A percentile compares a stretch with the other conserved stretches of the same genome.
Evolutionary conservation across 2,888 invertebrate species (phyloP).

Genomic region (Agrilus cyanescens): DNA sequence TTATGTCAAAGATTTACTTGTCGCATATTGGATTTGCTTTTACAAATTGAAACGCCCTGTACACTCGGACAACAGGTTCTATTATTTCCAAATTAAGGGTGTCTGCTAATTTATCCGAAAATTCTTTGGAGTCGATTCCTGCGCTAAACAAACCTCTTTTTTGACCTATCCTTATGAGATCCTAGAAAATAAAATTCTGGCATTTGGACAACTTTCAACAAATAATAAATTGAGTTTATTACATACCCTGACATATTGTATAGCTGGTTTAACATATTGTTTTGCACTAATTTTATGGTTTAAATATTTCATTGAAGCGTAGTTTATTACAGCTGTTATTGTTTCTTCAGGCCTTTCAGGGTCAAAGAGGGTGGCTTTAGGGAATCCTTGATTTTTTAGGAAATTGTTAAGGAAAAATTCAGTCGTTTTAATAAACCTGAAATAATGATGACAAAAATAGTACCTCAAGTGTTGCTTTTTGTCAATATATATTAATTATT

Average conservation of each 20-base stretch:
- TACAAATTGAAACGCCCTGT: constrained; percentile 68
- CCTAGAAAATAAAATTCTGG: constrained; percentile 45
- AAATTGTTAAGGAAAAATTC: constrained; percentile 65
- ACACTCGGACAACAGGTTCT: constrained; percentile 69
- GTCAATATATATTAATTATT: background rate
- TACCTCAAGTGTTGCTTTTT: background rate
- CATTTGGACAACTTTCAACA: too few species aligned
- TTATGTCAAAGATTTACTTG: constrained; percentile 28
- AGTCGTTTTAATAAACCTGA: constrained; percentile 54
- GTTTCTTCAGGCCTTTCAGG: constrained; percentile 57
- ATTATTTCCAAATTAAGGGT: constrained; percentile 73
- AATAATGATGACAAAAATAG: constrained; percentile 16
- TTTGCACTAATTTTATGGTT: constrained; percentile 59
- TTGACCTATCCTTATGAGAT: constrained; percentile 59
- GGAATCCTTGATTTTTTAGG: constrained; percentile 63
- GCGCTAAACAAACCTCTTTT: constrained; percentile 47
- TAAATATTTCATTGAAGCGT: constrained; percentile 55
- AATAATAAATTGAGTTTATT: background rate
- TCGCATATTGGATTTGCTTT: constrained; percentile 59
- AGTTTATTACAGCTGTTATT: constrained; percentile 55
- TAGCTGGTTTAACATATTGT: constrained; percentile 63
- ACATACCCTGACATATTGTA: constrained; percentile 53
- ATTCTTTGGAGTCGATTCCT: constrained; percentile 53
- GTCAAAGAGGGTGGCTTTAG: constrained; percentile 58
- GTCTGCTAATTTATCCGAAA: constrained; percentile 66